Evolutionary conservation across 2,888 invertebrate genomes (phyloP), one percentile per base, ranked within the genome.

Genomic region (Parapristionchus giblindavisi): DNA sequence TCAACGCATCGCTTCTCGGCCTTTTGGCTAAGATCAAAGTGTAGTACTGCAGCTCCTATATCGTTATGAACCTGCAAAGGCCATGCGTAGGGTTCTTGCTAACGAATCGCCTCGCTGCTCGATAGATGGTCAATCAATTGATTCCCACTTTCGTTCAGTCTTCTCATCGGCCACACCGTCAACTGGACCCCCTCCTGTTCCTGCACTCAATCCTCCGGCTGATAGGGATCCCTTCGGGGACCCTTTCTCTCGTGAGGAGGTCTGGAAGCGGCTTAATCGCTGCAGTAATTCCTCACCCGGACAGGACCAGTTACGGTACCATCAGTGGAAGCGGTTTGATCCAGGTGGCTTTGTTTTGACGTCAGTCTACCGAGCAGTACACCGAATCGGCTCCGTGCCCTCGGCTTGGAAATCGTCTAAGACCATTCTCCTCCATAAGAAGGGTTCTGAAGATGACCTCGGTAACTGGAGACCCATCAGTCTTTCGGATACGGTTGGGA

Each of bases 351-450:
- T 24, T 27, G 54, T 71, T 29, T 52, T 73, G 8, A 36, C 75
- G 14, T n/a, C 60, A 1, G 6, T 76, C 24, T 78, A 60, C 70
- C 68, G 66, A 51, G 21, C 3, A 21, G 74, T 68, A 5, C 68
- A 54, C 1, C 4, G 40, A 3, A 0, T 61, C 1, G n/a, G 61
- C n/a, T 24, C 71, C 36, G 77, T 80, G 2, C 84, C 83, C 4
- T 2, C 36, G 4, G 0, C 5, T 8, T 83, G 83, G 82, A 80
- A 79, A 38, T 43, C 48, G 52, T 74, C 80, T 2, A n/a, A 34
- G 14, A 85, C 84, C 0, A 75, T 82, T 6, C 77, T 83, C 3
- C 61, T 85, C 36, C 75, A 81, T 77, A 85, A 85, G 75, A 82
- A 83, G 32, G 82, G 82, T 21, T 0, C 77, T 78, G 1, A 84